A percentile compares a stretch with the other conserved stretches of the same genome.
Evolutionary conservation across 2,888 invertebrate species (phyloP).

Genomic region (Lepidocyrtoides sp.): DNA sequence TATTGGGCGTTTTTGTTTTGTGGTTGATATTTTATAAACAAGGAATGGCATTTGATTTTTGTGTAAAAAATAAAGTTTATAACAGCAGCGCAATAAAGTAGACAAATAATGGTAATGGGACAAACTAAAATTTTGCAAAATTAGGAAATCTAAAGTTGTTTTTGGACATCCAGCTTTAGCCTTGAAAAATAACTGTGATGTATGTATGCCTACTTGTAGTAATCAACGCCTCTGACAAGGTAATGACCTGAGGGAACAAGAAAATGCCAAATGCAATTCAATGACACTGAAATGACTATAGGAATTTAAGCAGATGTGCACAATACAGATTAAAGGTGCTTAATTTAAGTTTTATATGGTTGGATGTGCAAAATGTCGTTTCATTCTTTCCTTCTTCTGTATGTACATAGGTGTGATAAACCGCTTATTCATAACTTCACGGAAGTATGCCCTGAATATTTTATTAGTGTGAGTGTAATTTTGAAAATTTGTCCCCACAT

Average conservation of each 20-base stretch:
- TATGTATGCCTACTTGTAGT: too few species aligned
- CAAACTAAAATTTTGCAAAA: not conserved
- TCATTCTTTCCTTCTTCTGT: slow-evolving; percentile 1
- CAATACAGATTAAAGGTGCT: too few species aligned
- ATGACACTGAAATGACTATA: slow-evolving; percentile 42
- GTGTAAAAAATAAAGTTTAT: too few species aligned
- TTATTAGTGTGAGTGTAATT: slow-evolving; percentile 25
- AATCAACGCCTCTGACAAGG: not conserved
- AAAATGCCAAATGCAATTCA: too few species aligned
- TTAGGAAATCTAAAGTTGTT: not conserved
- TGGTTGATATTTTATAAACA: too few species aligned
- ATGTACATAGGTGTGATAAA: not conserved
- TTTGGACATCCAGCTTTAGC: slow-evolving; percentile 40
- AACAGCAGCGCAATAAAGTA: too few species aligned
- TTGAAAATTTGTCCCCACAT: not conserved
- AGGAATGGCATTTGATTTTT: too few species aligned
- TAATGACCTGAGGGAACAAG: slow-evolving; percentile 23
- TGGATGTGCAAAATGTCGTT: not conserved
- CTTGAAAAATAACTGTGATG: not conserved
- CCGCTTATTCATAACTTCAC: slow-evolving; percentile 52
- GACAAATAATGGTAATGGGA: too few species aligned
- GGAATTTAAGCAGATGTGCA: not conserved
- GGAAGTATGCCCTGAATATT: slow-evolving; percentile 75
- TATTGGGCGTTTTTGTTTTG: too few species aligned
- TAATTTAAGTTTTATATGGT: too few species aligned